These are phyloP conservation scores for Phyllostomus hastatus DNA, from an alignment of 2,113 vertebrate genomes.

Conservation along the genomic window DNA sequence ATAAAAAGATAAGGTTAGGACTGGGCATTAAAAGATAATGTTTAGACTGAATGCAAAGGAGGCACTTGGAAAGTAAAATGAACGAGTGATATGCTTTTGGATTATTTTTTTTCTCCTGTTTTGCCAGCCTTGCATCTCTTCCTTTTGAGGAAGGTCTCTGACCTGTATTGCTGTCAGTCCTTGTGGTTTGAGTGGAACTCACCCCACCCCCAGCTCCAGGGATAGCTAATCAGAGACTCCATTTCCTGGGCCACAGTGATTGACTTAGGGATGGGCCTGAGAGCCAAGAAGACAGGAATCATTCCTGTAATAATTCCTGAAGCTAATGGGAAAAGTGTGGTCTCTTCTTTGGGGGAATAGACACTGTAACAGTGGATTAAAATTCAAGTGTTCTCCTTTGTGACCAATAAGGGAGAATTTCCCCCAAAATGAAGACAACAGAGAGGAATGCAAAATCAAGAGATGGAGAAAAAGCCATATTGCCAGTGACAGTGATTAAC, in stretches of 20 bases:
- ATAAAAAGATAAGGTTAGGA: not conserved
- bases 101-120: not conserved
- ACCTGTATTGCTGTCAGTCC: not conserved
- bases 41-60: not conserved
- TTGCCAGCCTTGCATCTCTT: not conserved
- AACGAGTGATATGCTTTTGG: no score
- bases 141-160: not conserved
- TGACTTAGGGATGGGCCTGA: not conserved
- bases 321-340: not conserved
- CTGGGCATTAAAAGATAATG: not conserved
- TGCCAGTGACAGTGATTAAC: not conserved
- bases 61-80: no score
- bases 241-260: not conserved
- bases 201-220: not conserved
- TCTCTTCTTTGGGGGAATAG: not conserved
- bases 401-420: not conserved
- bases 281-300: not conserved
- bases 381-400: not conserved
- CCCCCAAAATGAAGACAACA: not conserved
- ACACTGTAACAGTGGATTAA: not conserved
- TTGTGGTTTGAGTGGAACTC: not conserved
- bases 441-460: not conserved
- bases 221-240: not conserved
- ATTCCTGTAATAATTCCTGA: not conserved
- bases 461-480: not conserved